phyloP scores from a whole-genome alignment of 2,113 vertebrate species.

The Cathartes aura region DNA sequence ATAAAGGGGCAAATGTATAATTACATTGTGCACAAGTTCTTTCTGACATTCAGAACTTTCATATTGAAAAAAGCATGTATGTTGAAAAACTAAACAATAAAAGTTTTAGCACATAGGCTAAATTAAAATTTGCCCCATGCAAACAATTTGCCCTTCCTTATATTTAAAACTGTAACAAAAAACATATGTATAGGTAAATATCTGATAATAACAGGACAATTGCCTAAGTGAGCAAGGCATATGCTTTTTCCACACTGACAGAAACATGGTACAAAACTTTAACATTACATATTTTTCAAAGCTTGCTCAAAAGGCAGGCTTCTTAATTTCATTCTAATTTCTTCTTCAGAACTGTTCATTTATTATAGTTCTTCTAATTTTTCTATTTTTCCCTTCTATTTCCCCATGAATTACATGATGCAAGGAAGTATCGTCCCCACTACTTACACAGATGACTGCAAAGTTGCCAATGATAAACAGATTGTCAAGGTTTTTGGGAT shows the following conservation, averaged over 20 bases:
- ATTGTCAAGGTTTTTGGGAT: neutral
- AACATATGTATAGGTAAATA: neutral
- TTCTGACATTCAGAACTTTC: neutral
- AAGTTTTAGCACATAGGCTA: neutral
- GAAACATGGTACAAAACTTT: neutral
- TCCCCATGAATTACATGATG: neutral
- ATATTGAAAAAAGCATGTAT: neutral
- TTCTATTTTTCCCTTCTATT: neutral
- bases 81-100: neutral
- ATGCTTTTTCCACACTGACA: neutral
- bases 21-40: neutral
- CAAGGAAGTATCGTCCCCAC: neutral
- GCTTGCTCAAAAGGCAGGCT: neutral
- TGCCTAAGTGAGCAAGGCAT: neutral
- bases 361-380: neutral
- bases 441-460: neutral
- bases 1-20: conserved; percentile 17
- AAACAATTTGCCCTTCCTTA: neutral
- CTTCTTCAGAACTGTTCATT: neutral
- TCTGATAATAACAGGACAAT: neutral
- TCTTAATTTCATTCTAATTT: neutral
- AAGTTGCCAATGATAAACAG: neutral
- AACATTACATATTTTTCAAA: neutral
- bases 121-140: neutral
- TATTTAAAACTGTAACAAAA: neutral